phyloP scores from a whole-genome alignment of 2,113 vertebrate genomes.

The Ailuropoda melanoleuca region DNA sequence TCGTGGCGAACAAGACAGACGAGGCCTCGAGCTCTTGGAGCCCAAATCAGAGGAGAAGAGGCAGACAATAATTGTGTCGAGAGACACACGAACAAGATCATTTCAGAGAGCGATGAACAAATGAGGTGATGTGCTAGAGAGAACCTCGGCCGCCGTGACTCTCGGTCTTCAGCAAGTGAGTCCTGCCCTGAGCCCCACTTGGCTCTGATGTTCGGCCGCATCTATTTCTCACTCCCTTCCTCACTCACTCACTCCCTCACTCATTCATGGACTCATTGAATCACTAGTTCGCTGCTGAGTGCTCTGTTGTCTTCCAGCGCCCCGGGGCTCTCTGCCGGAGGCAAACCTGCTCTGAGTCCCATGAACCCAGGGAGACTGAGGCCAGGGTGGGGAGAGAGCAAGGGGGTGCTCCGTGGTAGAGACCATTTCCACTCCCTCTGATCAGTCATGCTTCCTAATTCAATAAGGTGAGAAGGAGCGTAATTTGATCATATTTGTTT shows the following conservation, averaged over 20 bases:
- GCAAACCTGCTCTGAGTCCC: neutral
- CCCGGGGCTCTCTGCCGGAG: neutral
- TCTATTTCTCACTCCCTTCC: neutral
- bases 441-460: slow-evolving; percentile 99
- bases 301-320: neutral
- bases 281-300: neutral
- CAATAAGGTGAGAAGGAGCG: slow-evolving; percentile 99
- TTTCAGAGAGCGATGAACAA: neutral
- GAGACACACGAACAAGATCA: neutral
- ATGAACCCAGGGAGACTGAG: slow-evolving; percentile 54
- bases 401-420: slow-evolving; percentile 68
- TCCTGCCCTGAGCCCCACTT: neutral
- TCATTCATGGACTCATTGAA: neutral
- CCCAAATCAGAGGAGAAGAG: accelerated
- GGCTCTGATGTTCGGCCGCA: neutral
- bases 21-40: neutral
- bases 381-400: slow-evolving; percentile 40
- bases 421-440: slow-evolving; percentile 92
- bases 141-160: neutral
- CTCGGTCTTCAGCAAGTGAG: neutral
- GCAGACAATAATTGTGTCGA: accelerated
- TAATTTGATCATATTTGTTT: slow-evolving; percentile 99
- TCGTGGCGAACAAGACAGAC: neutral
- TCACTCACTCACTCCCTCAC: neutral
- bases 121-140: neutral